Evolutionary conservation across 2,888 invertebrate species (phyloP), one percentile per base, ranked within the genome.

Genomic region (Sicus ferrugineus): DNA sequence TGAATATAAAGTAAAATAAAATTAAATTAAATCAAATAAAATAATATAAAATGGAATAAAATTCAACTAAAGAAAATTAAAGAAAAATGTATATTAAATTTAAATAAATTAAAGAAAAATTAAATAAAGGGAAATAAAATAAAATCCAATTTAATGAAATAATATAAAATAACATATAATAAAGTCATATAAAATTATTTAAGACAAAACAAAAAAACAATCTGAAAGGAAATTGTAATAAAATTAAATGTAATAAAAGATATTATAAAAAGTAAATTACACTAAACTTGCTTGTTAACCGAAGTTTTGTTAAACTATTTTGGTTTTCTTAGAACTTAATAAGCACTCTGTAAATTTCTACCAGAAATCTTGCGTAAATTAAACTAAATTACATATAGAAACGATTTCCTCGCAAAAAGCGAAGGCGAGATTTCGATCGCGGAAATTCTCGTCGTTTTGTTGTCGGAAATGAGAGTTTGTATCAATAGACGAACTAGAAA

Each of bases 301-400:
- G n/a, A 1, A 42, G 14, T 42, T 42, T 2, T 34, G 14, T 34
- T 34, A 42, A 42, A n/a, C 5, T 16, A 42, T n/a, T 42, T 9
- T 42, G n/a, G 42, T 42, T 42, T 34, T 34, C 11, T 34, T 11
- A 7, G 34, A 34, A 34, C 34, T 34, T 5, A 34, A 34, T 7
- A 7, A 16, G 52, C 16, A 67, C 58, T 67, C 59, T 67, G 67
- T 67, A 67, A 59, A 50, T 50, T 68, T 68, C 68, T 68, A 61
- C 67, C 65, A 67, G 16, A 63, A 72, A 69, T 73, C 76, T 78
- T 77, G 79, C 79, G 79, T 79, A 79, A 78, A 72, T 73, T 72
- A 74, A 75, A 79, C 79, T 79, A 79, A 79, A 79, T 79, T 79
- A 79, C 77, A 21, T 3, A 54, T 79, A 79, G 79, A 7, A 34